Evolutionary conservation across 2,888 invertebrate species (phyloP), one percentile per base, ranked within the genome.

Genomic region (Phaedon cochleariae): DNA sequence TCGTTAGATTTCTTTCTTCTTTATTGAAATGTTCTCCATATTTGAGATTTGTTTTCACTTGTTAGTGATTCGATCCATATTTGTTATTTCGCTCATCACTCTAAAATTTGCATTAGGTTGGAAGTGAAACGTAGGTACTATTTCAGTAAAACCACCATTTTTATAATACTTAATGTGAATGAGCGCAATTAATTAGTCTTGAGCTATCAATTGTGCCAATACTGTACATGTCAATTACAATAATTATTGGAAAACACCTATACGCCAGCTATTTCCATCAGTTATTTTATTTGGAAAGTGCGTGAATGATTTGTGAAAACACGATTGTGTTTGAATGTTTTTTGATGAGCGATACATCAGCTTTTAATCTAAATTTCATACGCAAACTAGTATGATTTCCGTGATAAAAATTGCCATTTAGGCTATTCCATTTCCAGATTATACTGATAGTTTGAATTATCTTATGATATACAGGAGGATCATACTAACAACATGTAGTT

Each of bases 1-100:
- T 74, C 70, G 77, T 71, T 74, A 74, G 68, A 61, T 68, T 61
- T 61, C 63, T 58, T 62, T 64, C 53, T 60, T 15, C 55, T 68
- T 74, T 74, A 76, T 76, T 76, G 74, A 75, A 75, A 74, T 72
- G 72, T 74, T 75, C 71, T 67, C 72, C 72, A 73, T 72, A 74
- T 74, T 71, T 62, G 68, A 63, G 60, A 45, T 63, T 51, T 64
- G 72, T 70, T 73, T 74, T 72, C 72, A 67, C 68, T 67, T 62
- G 64, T 69, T 65, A 37, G 59, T 48, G 59, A 62, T 70, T 73
- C 68, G 62, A 70, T 66, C 69, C 71, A 72, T 72, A 71, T 73
- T 70, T 70, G 70, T 67, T 68, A n/a, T n/a, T 48, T 59, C 49
- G 31, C 51, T 48, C 53, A 59, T 37, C 53, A 51, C 49, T 59